Evolutionary conservation across 2,113 vertebrate genomes (phyloP), one percentile per base, ranked within the genome.

Genomic region (Nymphicus hollandicus): DNA sequence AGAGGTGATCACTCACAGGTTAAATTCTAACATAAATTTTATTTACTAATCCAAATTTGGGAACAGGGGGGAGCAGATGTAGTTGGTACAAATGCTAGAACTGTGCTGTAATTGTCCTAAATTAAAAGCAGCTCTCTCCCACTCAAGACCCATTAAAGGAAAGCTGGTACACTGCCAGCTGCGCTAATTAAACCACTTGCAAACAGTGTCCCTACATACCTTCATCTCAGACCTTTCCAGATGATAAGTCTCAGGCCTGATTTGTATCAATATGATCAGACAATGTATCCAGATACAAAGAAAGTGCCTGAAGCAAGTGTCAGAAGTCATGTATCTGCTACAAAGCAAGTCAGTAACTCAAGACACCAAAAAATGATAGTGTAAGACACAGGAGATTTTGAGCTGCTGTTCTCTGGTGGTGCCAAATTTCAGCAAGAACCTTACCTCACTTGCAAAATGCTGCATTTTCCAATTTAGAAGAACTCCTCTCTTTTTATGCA

Each of bases 1-100:
- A 52, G 27, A 86, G 19, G 13, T 29, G 37, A 64, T 88, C 77
- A 89, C 29, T 82, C 41, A 37, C 49, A 95, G 82, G 50, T 95
- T 93, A 93, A 88, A 91, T 89, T 91, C 86, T 95, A 90, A 93
- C 22, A 86, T 53, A 46, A 78, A 95, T 96, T 86, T 69, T 73
- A 96, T 35, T 25, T 53, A 47, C 82, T 49, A 96, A 96, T 91
- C 91, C 91, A 94, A 97, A 91, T 80, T 14, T 55, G 8, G 46
- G 44, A 31, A 13, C 1, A 1, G 56, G 28, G n/a, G 28, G 83
- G 15, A 83, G 22, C 24, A 82, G 25, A 68, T 35, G 17, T 41
- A 58, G 37, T 71, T 79, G 44, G 43, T 71, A 90, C 39, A 89
- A 96, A 68, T 60, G 53, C 78, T 70, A 55, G 18, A 90, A 85